A percentile compares a stretch with the other conserved stretches of the same genome.
phyloP scores from a whole-genome alignment of 2,113 vertebrate genomes.

The Zosterops hypoxanthus region DNA sequence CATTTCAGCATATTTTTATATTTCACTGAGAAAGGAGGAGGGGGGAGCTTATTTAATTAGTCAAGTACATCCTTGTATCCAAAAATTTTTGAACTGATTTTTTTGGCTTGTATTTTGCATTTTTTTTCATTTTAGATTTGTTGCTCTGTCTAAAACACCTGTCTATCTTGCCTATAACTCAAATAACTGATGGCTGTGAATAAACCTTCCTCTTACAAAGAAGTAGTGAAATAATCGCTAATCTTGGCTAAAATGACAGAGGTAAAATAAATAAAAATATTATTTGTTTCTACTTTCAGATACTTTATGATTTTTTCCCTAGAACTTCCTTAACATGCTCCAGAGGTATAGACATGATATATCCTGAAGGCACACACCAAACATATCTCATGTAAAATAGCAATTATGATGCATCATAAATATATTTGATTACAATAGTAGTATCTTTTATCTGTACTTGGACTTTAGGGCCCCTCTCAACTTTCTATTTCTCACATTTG shows the following conservation, averaged over 20 bases:
- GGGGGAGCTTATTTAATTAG: neutral
- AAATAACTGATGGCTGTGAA: neutral
- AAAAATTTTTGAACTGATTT: neutral
- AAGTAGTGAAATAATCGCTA: neutral
- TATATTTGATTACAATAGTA: neutral
- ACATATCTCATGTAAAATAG: neutral
- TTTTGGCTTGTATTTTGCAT: neutral
- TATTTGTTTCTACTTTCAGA: neutral
- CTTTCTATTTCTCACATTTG: neutral
- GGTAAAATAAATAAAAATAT: neutral
- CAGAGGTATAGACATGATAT: neutral
- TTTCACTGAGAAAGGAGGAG: rapidly evolving
- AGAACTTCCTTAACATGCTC: neutral
- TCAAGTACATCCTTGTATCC: neutral
- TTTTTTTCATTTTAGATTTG: neutral
- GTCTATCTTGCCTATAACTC: neutral
- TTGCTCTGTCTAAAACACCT: neutral
- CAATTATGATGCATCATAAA: neutral
- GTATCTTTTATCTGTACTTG: neutral
- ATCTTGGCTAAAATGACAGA: neutral
- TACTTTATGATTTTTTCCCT: neutral
- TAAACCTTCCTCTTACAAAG: neutral
- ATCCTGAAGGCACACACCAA: neutral
- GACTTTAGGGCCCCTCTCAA: neutral
- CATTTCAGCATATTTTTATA: neutral